Percentiles rank a stretch among this genome's conserved stretches.
These are phyloP conservation scores for Rhadinocentrus ornatus DNA, from an alignment of 2,797 vertebrate genomes.

Conservation along the genomic window DNA sequence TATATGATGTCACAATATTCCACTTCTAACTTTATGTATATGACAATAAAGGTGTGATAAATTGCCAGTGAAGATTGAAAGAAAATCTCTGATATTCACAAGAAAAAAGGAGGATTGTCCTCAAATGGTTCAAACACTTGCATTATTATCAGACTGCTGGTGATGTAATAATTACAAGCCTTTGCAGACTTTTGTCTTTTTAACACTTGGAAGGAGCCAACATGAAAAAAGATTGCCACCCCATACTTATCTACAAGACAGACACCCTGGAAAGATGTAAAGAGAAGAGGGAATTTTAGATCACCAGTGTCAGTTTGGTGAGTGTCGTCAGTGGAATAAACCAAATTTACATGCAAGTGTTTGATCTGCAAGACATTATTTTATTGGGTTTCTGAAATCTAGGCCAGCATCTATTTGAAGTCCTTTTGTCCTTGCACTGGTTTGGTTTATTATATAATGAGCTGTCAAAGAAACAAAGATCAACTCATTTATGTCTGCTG, in stretches of 20 bases:
- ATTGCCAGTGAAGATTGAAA: background rate
- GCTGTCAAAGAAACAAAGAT: constrained; percentile 30
- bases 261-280: constrained; percentile 13
- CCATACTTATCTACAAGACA: constrained; percentile 13
- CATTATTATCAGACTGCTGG: background rate
- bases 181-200: constrained; percentile 11
- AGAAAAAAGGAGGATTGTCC: background rate
- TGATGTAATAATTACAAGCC: constrained; percentile 15
- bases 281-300: constrained; percentile 53
- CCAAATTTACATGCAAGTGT: constrained; percentile 34
- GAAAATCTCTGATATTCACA: background rate
- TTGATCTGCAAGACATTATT: constrained; percentile 45
- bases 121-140: constrained; percentile 1
- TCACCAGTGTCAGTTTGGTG: constrained; percentile 33
- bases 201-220: background rate
- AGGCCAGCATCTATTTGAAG: constrained; percentile 20
- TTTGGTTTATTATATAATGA: constrained; percentile 13
- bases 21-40: background rate
- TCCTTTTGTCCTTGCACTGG: constrained; percentile 24
- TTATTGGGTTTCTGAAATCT: constrained; percentile 33
- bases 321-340: constrained; percentile 39
- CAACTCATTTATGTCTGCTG: constrained; percentile 4
- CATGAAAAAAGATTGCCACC: constrained; percentile 18
- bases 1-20: constrained; percentile 6
- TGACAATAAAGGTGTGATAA: background rate